Evolutionary conservation across 2,888 invertebrate species (phyloP).

Genomic region (Cryptocephalus primarius): DNA sequence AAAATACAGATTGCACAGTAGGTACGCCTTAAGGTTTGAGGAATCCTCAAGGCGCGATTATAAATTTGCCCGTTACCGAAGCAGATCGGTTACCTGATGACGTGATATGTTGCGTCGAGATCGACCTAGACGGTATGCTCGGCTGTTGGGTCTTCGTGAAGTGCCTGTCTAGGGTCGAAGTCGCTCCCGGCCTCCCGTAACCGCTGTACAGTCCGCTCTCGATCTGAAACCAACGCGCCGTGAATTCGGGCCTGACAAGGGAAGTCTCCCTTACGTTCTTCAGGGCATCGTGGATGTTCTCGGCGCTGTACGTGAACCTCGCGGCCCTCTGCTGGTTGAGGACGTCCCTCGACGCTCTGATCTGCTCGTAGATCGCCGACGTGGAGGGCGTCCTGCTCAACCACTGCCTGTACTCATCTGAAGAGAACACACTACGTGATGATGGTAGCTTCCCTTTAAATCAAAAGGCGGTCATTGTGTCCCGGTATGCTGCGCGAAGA

Average conservation of each 20-base stretch:
- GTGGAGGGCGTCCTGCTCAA: conserved; percentile 81
- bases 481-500: neutral
- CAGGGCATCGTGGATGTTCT: conserved; percentile 77
- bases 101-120: conserved; percentile 63
- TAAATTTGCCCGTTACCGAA: neutral
- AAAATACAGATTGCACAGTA: too few species aligned
- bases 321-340: conserved; percentile 58
- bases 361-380: conserved; percentile 84
- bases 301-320: conserved; percentile 80
- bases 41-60: too few species aligned
- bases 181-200: conserved; percentile 55
- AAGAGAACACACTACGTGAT: conserved; percentile 54
- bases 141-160: conserved; percentile 44
- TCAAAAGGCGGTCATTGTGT: too few species aligned
- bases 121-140: conserved; percentile 61
- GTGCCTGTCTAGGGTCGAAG: conserved; percentile 56
- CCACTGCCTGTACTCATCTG: conserved; percentile 91
- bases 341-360: conserved; percentile 68
- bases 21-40: too few species aligned
- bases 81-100: conserved; percentile 32
- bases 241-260: neutral
- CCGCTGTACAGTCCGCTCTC: conserved; percentile 40
- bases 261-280: conserved; percentile 56
- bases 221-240: conserved; percentile 21
- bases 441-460: conserved; percentile 30